Percentiles rank a stretch among this genome's conserved stretches.
Conservation (phyloP, 2,113 vertebrate genomes). For the Eonycteris spelaea region DNA sequence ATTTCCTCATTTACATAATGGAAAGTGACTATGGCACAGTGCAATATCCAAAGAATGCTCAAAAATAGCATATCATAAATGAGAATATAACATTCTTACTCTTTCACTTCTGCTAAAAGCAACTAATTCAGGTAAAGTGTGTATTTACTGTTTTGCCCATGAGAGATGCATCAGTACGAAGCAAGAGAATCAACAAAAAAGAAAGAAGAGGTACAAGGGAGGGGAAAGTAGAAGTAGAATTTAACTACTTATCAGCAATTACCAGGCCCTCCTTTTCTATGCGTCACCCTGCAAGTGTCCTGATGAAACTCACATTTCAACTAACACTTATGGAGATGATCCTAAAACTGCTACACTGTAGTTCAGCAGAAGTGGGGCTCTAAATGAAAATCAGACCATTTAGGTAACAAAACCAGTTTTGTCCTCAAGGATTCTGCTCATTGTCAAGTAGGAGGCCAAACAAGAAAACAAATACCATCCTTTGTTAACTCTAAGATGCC, state of each 20-base stretch:
- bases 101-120: neutral
- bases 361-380: neutral
- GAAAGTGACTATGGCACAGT: neutral
- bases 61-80: neutral
- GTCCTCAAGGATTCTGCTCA: neutral
- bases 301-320: neutral
- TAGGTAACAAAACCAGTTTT: neutral
- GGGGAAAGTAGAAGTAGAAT: neutral
- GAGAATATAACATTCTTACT: neutral
- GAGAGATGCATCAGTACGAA: neutral
- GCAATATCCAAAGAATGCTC: constrained; percentile 10
- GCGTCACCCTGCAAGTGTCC: neutral
- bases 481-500: neutral
- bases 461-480: neutral
- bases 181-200: constrained; percentile 31
- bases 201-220: neutral
- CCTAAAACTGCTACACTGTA: neutral
- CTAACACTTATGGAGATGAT: neutral
- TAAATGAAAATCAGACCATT: neutral
- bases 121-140: neutral
- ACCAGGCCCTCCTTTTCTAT: neutral
- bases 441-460: neutral
- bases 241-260: neutral
- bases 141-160: neutral
- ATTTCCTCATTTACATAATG: constrained; percentile 33